These are phyloP conservation scores for Hirtodrosophila duncani DNA, from an alignment of 2,888 invertebrate species.

Conservation along the genomic window DNA sequence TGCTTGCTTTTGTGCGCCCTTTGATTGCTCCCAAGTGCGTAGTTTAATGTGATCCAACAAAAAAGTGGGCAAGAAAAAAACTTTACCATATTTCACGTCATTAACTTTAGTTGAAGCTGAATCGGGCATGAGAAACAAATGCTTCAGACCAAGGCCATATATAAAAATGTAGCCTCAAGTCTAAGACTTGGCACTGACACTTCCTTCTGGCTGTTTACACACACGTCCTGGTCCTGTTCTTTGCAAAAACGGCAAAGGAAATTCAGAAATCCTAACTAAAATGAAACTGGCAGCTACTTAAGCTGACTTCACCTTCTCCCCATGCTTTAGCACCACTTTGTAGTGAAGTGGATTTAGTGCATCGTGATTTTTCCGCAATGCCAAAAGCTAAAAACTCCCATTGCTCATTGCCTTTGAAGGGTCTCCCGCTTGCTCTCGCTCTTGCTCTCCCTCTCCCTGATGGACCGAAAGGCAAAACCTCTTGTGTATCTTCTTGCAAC, in stretches of 20 bases:
- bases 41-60: constrained; percentile 65
- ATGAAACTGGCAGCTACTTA: constrained; percentile 43
- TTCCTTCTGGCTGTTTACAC: constrained; percentile 33
- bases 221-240: constrained; percentile 12
- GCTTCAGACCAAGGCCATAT: constrained; percentile 14
- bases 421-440: constrained; percentile 16
- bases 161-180: constrained; percentile 19
- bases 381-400: constrained; percentile 63
- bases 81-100: constrained; percentile 66
- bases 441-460: constrained; percentile 10
- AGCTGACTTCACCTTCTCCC: constrained; percentile 1
- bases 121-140: constrained; percentile 25
- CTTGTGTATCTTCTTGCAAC: constrained; percentile 67
- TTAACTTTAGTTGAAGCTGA: constrained; percentile 52
- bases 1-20: constrained; percentile 17
- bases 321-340: constrained; percentile 29
- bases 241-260: constrained; percentile 7
- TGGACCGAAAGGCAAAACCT: constrained; percentile 45
- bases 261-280: constrained; percentile 33
- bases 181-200: constrained; percentile 38
- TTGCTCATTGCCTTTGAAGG: constrained; percentile 39
- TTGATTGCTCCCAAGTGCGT: constrained; percentile 68
- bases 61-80: constrained; percentile 46
- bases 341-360: constrained; percentile 54
- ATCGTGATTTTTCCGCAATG: constrained; percentile 64